phyloP scores from a whole-genome alignment of 2,797 vertebrate genomes.

The Emys orbicularis region DNA sequence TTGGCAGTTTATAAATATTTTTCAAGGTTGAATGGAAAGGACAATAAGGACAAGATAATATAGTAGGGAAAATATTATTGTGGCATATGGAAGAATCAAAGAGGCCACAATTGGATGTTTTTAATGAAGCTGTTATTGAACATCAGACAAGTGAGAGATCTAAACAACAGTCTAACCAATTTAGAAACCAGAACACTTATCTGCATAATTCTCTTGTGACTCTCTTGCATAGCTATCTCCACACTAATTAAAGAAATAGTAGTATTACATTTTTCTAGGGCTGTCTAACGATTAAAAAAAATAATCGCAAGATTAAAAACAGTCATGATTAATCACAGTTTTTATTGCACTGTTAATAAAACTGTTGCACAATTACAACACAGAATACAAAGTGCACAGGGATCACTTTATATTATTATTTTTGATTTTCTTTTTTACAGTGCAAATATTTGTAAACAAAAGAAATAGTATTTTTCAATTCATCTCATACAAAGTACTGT shows the following conservation, averaged over 20 bases:
- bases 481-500: no score
- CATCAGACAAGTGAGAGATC: not conserved
- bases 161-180: not conserved
- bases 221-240: not conserved
- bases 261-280: not conserved
- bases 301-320: no score
- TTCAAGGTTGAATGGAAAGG: not conserved
- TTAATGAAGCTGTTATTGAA: not conserved
- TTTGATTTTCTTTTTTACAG: no score
- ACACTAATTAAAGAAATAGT: not conserved
- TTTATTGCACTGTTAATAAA: no score
- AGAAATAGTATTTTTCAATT: no score
- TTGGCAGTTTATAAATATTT: not conserved
- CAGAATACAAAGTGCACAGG: no score
- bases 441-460: no score
- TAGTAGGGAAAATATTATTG: not conserved
- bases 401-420: no score
- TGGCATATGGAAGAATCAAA: not conserved
- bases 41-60: not conserved
- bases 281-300: no score
- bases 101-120: accelerated
- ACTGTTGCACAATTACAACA: no score
- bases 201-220: not conserved
- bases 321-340: no score
- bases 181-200: not conserved